Evolutionary conservation across 2,888 invertebrate species (phyloP).

Genomic region (Brenthis daphne): DNA sequence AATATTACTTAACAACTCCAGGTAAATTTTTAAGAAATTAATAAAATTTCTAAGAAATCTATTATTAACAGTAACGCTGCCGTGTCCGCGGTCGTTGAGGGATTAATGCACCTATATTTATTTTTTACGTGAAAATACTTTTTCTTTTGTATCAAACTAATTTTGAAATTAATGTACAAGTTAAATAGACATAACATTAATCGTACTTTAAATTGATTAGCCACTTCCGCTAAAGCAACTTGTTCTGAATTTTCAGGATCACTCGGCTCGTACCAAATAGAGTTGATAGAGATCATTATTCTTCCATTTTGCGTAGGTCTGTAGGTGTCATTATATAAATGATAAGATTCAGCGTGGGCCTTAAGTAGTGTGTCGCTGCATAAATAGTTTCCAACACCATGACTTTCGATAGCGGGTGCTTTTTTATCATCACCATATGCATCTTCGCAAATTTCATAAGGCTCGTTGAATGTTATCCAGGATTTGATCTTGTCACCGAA

Average conservation of each 20-base stretch:
- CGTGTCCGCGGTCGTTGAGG: too few relatives aligned
- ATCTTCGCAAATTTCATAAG: constrained; percentile 78
- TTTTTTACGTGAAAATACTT: not conserved
- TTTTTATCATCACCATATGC: constrained; percentile 79
- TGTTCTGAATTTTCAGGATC: constrained; percentile 68
- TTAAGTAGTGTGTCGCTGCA: constrained; percentile 85
- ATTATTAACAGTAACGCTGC: too few relatives aligned
- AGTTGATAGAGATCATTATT: constrained; percentile 79
- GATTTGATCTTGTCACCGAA: constrained; percentile 83
- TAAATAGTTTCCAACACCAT: constrained; percentile 84
- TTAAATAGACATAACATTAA: not conserved
- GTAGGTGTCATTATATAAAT: constrained; percentile 84
- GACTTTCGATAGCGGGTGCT: constrained; percentile 79
- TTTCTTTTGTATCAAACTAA: not conserved
- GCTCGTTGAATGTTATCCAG: constrained; percentile 89
- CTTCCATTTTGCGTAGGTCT: constrained; percentile 78
- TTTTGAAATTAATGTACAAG: not conserved
- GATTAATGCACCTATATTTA: too few relatives aligned
- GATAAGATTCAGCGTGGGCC: constrained; percentile 86
- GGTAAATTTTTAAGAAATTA: too few relatives aligned
- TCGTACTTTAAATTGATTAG: constrained; percentile 76
- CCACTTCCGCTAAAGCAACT: constrained; percentile 72
- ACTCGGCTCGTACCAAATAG: constrained; percentile 79
- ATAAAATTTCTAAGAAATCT: too few relatives aligned
- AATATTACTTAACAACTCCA: constrained; percentile 2